phyloP scores from a whole-genome alignment of 2,113 vertebrate species.

The Lycocorax pyrrhopterus region DNA sequence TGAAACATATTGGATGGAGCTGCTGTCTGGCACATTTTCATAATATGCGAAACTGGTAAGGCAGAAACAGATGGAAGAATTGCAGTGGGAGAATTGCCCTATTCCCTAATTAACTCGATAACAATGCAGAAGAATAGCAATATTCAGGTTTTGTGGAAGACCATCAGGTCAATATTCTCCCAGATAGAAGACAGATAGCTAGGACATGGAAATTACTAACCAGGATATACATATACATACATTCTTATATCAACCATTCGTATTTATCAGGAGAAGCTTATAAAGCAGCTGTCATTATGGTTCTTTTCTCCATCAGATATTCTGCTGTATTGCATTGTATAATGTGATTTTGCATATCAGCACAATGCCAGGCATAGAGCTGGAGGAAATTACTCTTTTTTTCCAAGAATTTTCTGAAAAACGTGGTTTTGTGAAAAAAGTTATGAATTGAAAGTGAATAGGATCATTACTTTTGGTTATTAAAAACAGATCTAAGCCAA shows the following conservation, averaged over 20 bases:
- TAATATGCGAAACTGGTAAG: conserved; percentile 63
- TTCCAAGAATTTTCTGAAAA: background rate
- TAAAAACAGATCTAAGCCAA: background rate
- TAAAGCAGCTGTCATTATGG: background rate
- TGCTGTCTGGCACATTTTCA: conserved; percentile 63
- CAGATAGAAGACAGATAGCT: background rate
- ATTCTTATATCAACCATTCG: background rate
- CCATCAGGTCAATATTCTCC: background rate
- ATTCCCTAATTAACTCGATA: conserved; percentile 63
- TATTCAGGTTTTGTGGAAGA: conserved; percentile 43
- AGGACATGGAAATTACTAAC: background rate
- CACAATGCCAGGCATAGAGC: background rate
- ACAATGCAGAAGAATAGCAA: conserved; percentile 52
- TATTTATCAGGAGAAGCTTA: background rate
- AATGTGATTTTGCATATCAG: background rate
- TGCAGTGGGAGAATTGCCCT: conserved; percentile 63
- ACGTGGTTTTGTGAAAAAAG: background rate
- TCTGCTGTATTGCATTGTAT: background rate
- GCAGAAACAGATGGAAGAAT: conserved; percentile 69
- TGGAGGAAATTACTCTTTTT: background rate
- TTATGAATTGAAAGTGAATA: background rate
- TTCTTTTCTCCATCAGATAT: background rate
- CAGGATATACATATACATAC: background rate
- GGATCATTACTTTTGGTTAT: background rate
- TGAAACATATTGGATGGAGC: conserved; percentile 62